These are phyloP conservation scores for Lobophora halterata DNA, from an alignment of 2,888 invertebrate species.

Conservation along the genomic window DNA sequence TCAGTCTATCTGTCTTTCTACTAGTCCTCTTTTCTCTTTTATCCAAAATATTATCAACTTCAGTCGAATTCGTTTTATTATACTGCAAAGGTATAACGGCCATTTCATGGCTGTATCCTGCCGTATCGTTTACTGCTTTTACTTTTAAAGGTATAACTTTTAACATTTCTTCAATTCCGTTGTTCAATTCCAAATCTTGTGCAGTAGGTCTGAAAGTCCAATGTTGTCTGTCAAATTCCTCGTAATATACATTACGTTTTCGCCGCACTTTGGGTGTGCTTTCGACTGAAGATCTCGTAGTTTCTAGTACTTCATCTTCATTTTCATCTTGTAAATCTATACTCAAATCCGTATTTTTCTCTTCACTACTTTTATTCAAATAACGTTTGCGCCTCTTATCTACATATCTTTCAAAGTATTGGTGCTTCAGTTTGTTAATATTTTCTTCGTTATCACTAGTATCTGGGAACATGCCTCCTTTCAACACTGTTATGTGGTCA, in stretches of 20 bases:
- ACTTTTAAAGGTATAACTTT: constrained; percentile 61
- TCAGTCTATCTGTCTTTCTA: constrained; percentile 72
- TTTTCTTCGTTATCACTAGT: constrained; percentile 49
- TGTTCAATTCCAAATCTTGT: constrained; percentile 37
- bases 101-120: constrained; percentile 47
- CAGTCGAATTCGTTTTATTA: constrained; percentile 67
- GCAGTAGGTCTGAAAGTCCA: constrained; percentile 45
- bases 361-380: constrained; percentile 51
- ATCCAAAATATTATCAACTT: constrained; percentile 59
- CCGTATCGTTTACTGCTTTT: constrained; percentile 34
- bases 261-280: constrained; percentile 43
- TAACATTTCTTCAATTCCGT: constrained; percentile 52
- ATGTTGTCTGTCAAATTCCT: constrained; percentile 51
- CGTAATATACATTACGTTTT: constrained; percentile 51
- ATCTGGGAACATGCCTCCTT: constrained; percentile 67
- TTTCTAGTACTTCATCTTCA: constrained; percentile 31
- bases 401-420: constrained; percentile 69
- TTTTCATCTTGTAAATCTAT: constrained; percentile 54
- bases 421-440: constrained; percentile 67
- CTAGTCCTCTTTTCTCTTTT: constrained; percentile 74
- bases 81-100: constrained; percentile 61
- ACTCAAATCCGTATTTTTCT: constrained; percentile 45
- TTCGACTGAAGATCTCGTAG: constrained; percentile 41
- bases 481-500: constrained; percentile 63
- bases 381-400: constrained; percentile 69